Base-by-base conservation (phyloP, 2,113 vertebrate species). In the Scytalopus superciliaris region DNA sequence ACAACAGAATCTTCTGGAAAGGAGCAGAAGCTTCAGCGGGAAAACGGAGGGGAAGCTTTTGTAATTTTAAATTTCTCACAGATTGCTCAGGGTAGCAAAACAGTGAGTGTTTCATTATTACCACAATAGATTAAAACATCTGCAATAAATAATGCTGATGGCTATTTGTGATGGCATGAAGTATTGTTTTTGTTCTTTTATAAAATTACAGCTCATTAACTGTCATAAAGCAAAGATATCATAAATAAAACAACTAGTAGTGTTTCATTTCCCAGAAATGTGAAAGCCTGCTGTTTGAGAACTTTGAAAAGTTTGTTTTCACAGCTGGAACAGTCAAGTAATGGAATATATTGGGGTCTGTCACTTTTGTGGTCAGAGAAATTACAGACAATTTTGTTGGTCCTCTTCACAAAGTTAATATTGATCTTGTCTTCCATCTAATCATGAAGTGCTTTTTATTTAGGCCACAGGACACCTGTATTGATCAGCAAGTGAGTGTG, bases 221-320 rank as follows among this genome's bases (percentile, higher is more conserved):
- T 85, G 75, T 91, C 59, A 95, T 96, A 94, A 96, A 96, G 72
- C 84, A 91, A 95, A 86, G 93, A 94, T 94, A 93, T 90, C 96
- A 94, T 95, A 96, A 97, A 96, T 95, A 96, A 96, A 97, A 92
- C 96, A 97, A 96, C 90, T 91, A 90, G 79, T 90, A 94, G 96
- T 96, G 96, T 96, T 96, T 96, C 94, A 96, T 94, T 96, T 97
- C 96, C 92, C 95, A 97, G 91, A 97, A 97, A 96, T 96, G 94
- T 95, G 93, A 90, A 97, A 92, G 91, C 93, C 90, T 96, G 90
- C 93, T 97, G 95, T 92, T 96, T 95, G 94, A 92, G 94, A 97
- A 94, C 95, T 96, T 96, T 92, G 89, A 93, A 92, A 94, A 96
- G 95, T 94, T 97, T 97, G 93, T 96, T 96, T 97, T 97, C 92